These are phyloP conservation scores for Berghia stephanieae DNA, from an alignment of 1,140 invertebrate genomes.

Conservation along the genomic window DNA sequence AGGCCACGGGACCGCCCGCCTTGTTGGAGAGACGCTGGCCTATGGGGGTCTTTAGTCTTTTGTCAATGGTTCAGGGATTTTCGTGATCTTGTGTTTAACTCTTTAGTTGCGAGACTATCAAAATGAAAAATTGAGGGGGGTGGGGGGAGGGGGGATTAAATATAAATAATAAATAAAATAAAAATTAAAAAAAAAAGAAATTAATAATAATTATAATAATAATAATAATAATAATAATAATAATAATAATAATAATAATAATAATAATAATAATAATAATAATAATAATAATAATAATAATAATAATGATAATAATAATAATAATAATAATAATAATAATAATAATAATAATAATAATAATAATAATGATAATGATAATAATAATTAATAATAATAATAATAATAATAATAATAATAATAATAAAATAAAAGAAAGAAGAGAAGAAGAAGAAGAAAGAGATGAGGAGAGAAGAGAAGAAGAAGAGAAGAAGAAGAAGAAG, in stretches of 20 bases:
- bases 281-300: background rate
- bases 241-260: background rate
- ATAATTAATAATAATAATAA: background rate
- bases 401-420: background rate
- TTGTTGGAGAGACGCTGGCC: too few relatives aligned
- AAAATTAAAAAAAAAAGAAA: background rate
- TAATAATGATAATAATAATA: background rate
- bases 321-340: background rate
- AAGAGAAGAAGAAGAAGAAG: background rate
- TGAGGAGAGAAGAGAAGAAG: background rate
- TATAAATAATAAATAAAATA: background rate
- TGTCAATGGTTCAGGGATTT: too few relatives aligned
- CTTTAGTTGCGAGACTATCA: too few relatives aligned
- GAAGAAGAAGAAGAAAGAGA: background rate
- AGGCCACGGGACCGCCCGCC: too few relatives aligned
- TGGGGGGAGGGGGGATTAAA: too few relatives aligned
- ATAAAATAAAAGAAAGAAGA: background rate
- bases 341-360: background rate
- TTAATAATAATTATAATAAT: background rate
- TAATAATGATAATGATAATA: background rate
- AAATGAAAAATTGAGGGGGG: too few relatives aligned
- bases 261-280: background rate
- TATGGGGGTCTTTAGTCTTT: too few relatives aligned
- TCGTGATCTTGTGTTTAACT: too few relatives aligned
- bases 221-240: background rate